A percentile compares a stretch with the other conserved stretches of the same genome.
phyloP scores from a whole-genome alignment of 2,113 vertebrate species.

The Clarias macrocephalus region DNA sequence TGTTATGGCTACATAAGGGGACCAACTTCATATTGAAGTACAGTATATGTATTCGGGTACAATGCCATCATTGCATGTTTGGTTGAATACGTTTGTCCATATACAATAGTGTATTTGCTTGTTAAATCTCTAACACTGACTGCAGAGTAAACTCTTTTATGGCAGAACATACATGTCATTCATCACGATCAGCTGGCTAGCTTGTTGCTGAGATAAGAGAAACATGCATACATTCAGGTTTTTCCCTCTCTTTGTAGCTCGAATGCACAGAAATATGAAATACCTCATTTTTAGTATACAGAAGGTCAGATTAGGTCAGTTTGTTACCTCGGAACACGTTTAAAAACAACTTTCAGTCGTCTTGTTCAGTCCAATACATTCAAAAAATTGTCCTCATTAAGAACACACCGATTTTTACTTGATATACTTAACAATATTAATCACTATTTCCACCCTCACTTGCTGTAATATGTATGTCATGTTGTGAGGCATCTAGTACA shows the following conservation, averaged over 20 bases:
- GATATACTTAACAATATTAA: too few relatives aligned
- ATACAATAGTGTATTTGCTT: not conserved
- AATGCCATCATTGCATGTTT: too few relatives aligned
- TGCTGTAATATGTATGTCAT: not conserved
- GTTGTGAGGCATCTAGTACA: not conserved
- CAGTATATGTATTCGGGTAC: too few relatives aligned
- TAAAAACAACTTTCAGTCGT: not conserved
- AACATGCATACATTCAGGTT: not conserved
- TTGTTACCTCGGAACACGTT: too few relatives aligned
- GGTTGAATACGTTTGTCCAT: too few relatives aligned
- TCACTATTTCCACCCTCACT: too few relatives aligned
- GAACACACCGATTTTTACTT: not conserved
- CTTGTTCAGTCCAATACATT: not conserved
- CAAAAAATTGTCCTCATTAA: not conserved
- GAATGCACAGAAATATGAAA: not conserved
- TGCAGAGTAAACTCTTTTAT: not conserved
- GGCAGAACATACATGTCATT: not conserved
- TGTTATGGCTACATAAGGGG: too few relatives aligned
- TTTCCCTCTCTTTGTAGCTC: not conserved
- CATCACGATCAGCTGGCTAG: not conserved
- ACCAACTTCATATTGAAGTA: too few relatives aligned
- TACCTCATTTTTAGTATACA: too few relatives aligned
- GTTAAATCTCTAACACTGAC: not conserved
- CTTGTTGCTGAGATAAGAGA: not conserved
- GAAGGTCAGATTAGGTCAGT: too few relatives aligned